phyloP scores from a whole-genome alignment of 1,140 invertebrate species.

The Coenobita brevimanus region DNA sequence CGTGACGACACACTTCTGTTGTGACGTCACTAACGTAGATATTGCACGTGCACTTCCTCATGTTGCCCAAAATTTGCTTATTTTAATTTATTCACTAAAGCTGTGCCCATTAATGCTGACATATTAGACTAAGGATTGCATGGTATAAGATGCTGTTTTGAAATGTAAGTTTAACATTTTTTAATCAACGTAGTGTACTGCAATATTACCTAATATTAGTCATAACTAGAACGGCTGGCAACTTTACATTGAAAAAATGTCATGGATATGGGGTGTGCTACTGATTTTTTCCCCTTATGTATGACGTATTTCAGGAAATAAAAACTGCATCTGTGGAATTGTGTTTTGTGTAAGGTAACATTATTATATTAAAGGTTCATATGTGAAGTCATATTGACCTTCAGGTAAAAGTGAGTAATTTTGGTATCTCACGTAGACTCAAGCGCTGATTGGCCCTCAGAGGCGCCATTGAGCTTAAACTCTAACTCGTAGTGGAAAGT shows the following conservation, averaged over 20 bases:
- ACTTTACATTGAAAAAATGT: background rate
- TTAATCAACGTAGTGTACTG: too few species aligned
- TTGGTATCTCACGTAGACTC: slow-evolving; percentile 45
- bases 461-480: slow-evolving; percentile 32
- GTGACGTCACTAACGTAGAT: slow-evolving; percentile 55
- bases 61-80: slow-evolving; percentile 27
- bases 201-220: background rate
- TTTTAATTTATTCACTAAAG: background rate
- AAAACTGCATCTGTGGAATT: background rate
- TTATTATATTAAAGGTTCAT: background rate
- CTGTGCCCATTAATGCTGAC: too few species aligned
- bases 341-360: background rate
- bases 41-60: slow-evolving; percentile 45
- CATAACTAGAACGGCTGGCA: background rate
- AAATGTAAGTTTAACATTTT: too few species aligned
- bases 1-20: slow-evolving; percentile 35
- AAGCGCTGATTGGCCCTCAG: slow-evolving; percentile 20
- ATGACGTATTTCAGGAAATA: background rate
- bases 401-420: slow-evolving; percentile 62
- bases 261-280: background rate
- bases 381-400: slow-evolving; percentile 49
- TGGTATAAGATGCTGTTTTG: background rate
- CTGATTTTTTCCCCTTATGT: background rate
- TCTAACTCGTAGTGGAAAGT: background rate
- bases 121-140: background rate